phyloP scores from a whole-genome alignment of 2,888 invertebrate genomes.

The Drosophila paranaensis region DNA sequence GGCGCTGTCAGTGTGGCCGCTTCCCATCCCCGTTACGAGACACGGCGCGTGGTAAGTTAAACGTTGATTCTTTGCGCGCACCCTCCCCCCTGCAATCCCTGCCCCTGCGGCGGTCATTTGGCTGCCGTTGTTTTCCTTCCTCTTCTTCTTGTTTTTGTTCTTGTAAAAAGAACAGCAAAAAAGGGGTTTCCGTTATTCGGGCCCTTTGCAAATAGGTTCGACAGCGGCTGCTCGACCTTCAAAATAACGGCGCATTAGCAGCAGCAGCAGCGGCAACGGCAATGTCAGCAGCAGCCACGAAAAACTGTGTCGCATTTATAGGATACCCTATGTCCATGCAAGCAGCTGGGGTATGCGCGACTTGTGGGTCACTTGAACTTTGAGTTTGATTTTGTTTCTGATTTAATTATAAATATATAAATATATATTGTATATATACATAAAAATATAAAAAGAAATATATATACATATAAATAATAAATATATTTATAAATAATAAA shows the following conservation, averaged over 20 bases:
- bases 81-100: neutral
- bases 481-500: too few species aligned
- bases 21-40: conserved; percentile 61
- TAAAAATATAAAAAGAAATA: too few species aligned
- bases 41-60: conserved; percentile 75
- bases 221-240: conserved; percentile 67
- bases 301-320: conserved; percentile 65
- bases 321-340: conserved; percentile 31
- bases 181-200: conserved; percentile 62
- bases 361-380: neutral
- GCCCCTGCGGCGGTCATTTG: conserved; percentile 21
- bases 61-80: conserved; percentile 41
- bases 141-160: conserved; percentile 13
- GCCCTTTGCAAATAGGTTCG: conserved; percentile 44
- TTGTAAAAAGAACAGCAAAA: conserved; percentile 50
- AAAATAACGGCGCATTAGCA: conserved; percentile 66
- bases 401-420: neutral
- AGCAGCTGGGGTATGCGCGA: neutral
- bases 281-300: conserved; percentile 22
- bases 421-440: neutral
- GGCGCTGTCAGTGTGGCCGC: conserved; percentile 20
- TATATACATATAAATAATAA: too few species aligned
- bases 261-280: conserved; percentile 4
- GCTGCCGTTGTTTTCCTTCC: conserved; percentile 25
- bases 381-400: neutral